A percentile compares a stretch with the other conserved stretches of the same genome.
phyloP scores from a whole-genome alignment of 2,888 invertebrate species.

The Lasioglossum zephyrum region DNA sequence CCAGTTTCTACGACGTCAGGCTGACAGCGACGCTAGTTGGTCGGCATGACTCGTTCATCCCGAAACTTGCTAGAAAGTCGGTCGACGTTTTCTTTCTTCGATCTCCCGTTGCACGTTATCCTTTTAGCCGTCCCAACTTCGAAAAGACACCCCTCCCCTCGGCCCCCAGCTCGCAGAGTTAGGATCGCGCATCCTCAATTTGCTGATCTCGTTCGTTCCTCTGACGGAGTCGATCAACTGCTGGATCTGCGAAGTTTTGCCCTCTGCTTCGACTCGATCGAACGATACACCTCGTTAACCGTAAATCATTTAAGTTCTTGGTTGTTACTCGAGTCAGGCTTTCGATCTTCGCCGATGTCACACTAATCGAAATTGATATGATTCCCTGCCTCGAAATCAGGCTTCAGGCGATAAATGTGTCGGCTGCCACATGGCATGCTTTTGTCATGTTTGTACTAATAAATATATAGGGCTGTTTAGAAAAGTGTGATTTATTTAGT shows the following conservation, averaged over 20 bases:
- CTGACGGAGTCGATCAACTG: conserved; percentile 49
- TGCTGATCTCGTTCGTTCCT: conserved; percentile 52
- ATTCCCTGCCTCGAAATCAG: not conserved
- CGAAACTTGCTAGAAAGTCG: conserved; percentile 58
- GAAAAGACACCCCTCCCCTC: conserved; percentile 17
- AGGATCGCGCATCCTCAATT: conserved; percentile 36
- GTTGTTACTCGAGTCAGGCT: not conserved
- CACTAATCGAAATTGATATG: not conserved
- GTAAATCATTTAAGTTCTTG: conserved; percentile 11
- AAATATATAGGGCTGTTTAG: no score
- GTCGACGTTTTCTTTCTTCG: conserved; percentile 49
- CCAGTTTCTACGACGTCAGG: conserved; percentile 37
- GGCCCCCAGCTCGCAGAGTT: conserved; percentile 20
- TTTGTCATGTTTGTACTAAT: no score
- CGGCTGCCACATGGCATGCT: not conserved
- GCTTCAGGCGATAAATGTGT: not conserved
- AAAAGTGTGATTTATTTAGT: no score
- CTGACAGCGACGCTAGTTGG: conserved; percentile 47
- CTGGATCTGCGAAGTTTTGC: conserved; percentile 42
- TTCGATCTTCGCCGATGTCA: not conserved
- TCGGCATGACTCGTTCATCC: conserved; percentile 52
- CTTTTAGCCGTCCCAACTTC: conserved; percentile 37
- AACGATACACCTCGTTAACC: conserved; percentile 12
- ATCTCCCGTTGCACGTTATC: conserved; percentile 29
- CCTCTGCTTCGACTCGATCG: conserved; percentile 1